Percentiles rank a stretch among this genome's conserved stretches.
Evolutionary conservation across 2,888 invertebrate species (phyloP).

Genomic region (Exephanes ischioxanthus): DNA sequence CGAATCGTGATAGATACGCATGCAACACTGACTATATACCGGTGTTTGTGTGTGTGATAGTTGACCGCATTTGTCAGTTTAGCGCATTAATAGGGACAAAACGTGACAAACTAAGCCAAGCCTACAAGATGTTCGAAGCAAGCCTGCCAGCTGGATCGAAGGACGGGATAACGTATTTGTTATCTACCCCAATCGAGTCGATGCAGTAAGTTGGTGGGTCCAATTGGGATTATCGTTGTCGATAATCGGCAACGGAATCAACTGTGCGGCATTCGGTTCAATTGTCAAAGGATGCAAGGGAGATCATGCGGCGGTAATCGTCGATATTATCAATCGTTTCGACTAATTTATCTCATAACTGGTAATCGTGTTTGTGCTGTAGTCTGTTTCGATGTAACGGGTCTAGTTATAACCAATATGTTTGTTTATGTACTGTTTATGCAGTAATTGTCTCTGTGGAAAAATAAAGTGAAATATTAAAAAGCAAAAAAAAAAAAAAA

Average conservation of each 20-base stretch:
- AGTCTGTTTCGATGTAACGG: conserved; percentile 61
- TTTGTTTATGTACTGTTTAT: conserved; percentile 77
- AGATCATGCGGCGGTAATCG: conserved; percentile 51
- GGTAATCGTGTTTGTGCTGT: conserved; percentile 67
- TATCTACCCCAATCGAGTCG: conserved; percentile 56
- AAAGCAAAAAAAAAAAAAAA: conserved; percentile 56
- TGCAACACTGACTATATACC: conserved; percentile 58
- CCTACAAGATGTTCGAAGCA: conserved; percentile 60
- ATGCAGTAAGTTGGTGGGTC: conserved; percentile 53
- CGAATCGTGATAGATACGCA: conserved; percentile 43
- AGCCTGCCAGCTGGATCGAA: conserved; percentile 60
- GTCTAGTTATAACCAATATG: conserved; percentile 19
- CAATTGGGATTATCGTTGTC: conserved; percentile 52
- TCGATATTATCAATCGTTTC: conserved; percentile 45
- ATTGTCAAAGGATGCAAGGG: conserved; percentile 41
- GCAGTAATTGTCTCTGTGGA: conserved; percentile 76
- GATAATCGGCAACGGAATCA: conserved; percentile 42
- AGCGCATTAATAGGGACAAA: conserved; percentile 28
- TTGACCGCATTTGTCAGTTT: conserved; percentile 15
- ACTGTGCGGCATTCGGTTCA: conserved; percentile 63
- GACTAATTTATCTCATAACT: conserved; percentile 46
- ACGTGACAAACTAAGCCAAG: conserved; percentile 56
- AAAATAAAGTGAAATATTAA: conserved; percentile 67
- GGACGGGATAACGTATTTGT: conserved; percentile 57
- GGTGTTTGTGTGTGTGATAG: conserved; percentile 5